Evolutionary conservation across 2,113 vertebrate species (phyloP).

Genomic region (Psammodynastes pulverulentus): DNA sequence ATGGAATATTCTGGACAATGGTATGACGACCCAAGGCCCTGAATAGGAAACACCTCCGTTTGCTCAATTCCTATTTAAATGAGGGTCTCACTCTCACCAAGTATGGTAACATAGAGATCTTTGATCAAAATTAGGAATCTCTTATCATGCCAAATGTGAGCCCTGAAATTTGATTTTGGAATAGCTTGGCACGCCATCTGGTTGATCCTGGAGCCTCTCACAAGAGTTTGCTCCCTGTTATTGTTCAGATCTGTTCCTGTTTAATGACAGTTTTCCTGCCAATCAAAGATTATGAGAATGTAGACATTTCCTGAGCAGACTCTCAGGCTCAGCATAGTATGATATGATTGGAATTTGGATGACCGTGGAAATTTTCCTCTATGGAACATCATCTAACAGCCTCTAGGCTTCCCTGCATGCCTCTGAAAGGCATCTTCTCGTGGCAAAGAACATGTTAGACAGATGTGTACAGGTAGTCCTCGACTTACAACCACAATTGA

Average conservation of each 20-base stretch:
- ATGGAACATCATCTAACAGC: not conserved
- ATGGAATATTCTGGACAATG: not conserved
- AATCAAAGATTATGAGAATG: rapidly evolving
- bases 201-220: rapidly evolving
- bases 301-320: not conserved
- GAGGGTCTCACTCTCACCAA: no score
- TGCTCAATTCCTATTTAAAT: not conserved
- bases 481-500: not conserved
- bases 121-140: not conserved
- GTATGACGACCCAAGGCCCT: no score
- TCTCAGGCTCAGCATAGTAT: not conserved
- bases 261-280: not conserved
- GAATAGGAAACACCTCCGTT: not conserved
- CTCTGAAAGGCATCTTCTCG: not conserved
- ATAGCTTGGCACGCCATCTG: not conserved
- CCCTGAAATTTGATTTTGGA: not conserved
- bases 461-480: not conserved
- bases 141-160: not conserved
- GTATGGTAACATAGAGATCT: not conserved
- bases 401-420: not conserved
- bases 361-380: not conserved
- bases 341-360: not conserved
- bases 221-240: not conserved
- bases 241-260: not conserved
- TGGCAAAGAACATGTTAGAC: constrained; percentile 1